Evolutionary conservation across 2,113 vertebrate species (phyloP).

Genomic region (Monarcha castaneiventris): DNA sequence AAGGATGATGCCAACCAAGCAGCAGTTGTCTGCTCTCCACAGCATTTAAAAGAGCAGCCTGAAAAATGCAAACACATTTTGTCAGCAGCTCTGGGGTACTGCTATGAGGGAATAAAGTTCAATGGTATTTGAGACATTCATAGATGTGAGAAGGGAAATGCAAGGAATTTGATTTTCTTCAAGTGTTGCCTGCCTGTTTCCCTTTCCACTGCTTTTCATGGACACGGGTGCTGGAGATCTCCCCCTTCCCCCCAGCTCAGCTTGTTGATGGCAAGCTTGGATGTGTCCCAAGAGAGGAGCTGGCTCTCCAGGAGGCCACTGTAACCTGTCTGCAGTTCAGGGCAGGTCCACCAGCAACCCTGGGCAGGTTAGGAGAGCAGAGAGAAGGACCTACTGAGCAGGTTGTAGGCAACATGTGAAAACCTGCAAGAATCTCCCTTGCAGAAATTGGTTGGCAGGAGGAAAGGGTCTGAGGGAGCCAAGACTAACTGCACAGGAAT

Average conservation of each 20-base stretch:
- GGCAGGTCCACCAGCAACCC: neutral
- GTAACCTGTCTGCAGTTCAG: neutral
- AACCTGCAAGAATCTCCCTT: neutral
- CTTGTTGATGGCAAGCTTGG: neutral
- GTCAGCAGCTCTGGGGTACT: neutral
- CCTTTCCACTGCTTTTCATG: neutral
- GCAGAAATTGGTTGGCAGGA: fast-evolving
- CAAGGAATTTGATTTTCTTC: neutral
- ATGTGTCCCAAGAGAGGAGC: neutral
- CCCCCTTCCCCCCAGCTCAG: neutral
- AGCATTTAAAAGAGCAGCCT: neutral
- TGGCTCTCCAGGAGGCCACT: neutral
- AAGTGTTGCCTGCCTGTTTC: neutral
- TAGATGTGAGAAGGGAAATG: neutral
- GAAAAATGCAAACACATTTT: neutral
- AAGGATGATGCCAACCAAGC: neutral
- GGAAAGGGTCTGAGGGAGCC: neutral
- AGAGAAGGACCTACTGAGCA: neutral
- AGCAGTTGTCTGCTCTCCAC: neutral
- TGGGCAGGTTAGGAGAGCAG: neutral
- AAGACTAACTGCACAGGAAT: neutral
- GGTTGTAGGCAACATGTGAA: neutral
- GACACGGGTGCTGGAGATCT: fast-evolving
- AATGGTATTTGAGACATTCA: neutral
- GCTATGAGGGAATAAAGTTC: neutral